Percentiles rank a stretch among this genome's conserved stretches.
These are phyloP conservation scores for Acronicta psi DNA, from an alignment of 2,888 invertebrate species.

Conservation along the genomic window DNA sequence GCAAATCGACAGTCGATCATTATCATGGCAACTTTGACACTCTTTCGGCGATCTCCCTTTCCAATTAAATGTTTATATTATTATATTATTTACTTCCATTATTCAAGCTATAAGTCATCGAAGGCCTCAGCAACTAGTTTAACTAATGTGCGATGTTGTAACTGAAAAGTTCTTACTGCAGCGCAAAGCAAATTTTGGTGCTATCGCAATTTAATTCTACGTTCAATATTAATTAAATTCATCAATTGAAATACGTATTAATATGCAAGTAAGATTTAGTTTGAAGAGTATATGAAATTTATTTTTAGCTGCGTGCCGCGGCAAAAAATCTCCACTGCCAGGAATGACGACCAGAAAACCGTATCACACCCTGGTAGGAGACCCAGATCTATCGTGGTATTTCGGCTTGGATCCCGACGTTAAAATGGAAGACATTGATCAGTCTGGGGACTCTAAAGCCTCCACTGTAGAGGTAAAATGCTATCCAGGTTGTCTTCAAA, in stretches of 20 bases:
- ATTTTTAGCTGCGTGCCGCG: conserved; percentile 60
- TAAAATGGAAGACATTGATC: conserved; percentile 84
- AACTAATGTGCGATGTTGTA: not conserved
- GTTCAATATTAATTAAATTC: not conserved
- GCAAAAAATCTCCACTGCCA: conserved; percentile 75
- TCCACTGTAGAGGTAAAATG: conserved; percentile 78
- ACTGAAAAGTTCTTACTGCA: conserved; percentile 2
- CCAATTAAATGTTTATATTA: no score
- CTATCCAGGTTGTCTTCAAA: conserved; percentile 21
- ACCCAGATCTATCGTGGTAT: conserved; percentile 84
- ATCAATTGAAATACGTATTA: not conserved
- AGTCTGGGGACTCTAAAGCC: conserved; percentile 68
- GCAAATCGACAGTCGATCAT: no score
- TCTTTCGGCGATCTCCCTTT: no score
- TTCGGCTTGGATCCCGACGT: conserved; percentile 84
- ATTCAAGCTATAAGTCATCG: not conserved
- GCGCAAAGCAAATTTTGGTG: conserved; percentile 8
- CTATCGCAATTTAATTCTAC: conserved; percentile 7
- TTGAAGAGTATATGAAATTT: conserved; percentile 1
- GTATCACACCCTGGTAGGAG: conserved; percentile 78
- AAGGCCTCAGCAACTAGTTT: not conserved
- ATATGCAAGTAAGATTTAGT: not conserved
- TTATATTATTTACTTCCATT: no score
- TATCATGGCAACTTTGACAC: no score
- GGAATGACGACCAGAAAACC: conserved; percentile 72